A percentile compares a stretch with the other conserved stretches of the same genome.
Evolutionary conservation across 2,113 vertebrate genomes (phyloP).

Genomic region (Rhinichthys klamathensis): DNA sequence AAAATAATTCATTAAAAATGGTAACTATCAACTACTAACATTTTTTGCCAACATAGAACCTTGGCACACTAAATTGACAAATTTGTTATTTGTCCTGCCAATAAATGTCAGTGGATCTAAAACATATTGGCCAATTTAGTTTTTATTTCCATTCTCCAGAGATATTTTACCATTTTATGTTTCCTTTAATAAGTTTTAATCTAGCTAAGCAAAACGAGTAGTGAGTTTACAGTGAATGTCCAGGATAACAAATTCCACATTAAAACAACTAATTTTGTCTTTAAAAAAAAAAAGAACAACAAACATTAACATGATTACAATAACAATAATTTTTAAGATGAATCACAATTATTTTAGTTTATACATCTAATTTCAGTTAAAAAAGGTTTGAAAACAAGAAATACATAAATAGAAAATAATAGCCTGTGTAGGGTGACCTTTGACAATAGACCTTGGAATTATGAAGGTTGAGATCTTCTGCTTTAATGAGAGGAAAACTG

Average conservation of each 20-base stretch:
- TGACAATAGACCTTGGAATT: not conserved
- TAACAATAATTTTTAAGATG: too few species aligned
- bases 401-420: not conserved
- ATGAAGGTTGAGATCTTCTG: not conserved
- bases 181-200: not conserved
- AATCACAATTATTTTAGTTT: not conserved
- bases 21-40: too few species aligned
- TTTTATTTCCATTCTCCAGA: not conserved
- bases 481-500: conserved; percentile 19
- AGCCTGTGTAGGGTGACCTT: not conserved
- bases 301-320: not conserved
- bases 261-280: not conserved
- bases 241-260: too few species aligned
- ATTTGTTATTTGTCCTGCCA: not conserved
- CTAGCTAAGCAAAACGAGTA: not conserved
- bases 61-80: not conserved
- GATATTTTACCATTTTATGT: not conserved
- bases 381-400: not conserved
- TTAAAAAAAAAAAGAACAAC: not conserved
- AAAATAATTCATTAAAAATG: not conserved
- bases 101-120: not conserved
- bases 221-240: not conserved
- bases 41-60: too few species aligned
- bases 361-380: not conserved
- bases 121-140: not conserved